Base-by-base conservation (phyloP, 2,113 vertebrate species). In the Festucalex cinctus region DNA sequence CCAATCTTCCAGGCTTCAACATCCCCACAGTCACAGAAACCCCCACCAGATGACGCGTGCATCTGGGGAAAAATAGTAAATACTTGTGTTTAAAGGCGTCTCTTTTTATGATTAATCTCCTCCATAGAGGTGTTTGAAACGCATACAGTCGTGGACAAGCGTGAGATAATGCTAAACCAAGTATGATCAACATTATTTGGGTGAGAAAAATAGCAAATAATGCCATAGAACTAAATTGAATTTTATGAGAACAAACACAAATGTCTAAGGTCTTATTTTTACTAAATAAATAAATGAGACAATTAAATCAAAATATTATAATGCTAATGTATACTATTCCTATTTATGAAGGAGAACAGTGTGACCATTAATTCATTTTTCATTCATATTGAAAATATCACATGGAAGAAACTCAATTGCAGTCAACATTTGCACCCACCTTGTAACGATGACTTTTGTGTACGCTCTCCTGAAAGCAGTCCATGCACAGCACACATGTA, bases 1-100 rank as follows among this genome's bases (percentile, higher is more conserved):
- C 96, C 96, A 24, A 93, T 94, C 85, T 98, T 99, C 97, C 97
- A 99, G 24, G 97, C 97, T 74, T 99, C 97, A 53, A 93, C 80
- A 71, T 99, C 97, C 9, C 96, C 97, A 85, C 96, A 99, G 81
- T 99, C 97, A 87, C 97, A 98, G 90, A 98, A 97, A 16, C 97
- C 97, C 8, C 97, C 97, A 69, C 97, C 96, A 71, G 92, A 93
- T 69, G 97, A 99, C 8, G 94, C 94, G 39, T 98, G 95, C 97
- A 99, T 99, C 97, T 98, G 74, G 37, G 1, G 60, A 66, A 72
- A 63, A 9, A 22, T 22, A 69, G 43, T 28, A 46, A 19, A 46
- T 19, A 41, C 8, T 41, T 32, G 0, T 48, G 46, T 19, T 13
- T 4, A 13, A 43, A 59, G 9, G 9, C 1, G 17, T 28, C 4